Percentiles rank a stretch among this genome's conserved stretches.
phyloP scores from a whole-genome alignment of 2,113 vertebrate species.

The Accipiter virgatus region DNA sequence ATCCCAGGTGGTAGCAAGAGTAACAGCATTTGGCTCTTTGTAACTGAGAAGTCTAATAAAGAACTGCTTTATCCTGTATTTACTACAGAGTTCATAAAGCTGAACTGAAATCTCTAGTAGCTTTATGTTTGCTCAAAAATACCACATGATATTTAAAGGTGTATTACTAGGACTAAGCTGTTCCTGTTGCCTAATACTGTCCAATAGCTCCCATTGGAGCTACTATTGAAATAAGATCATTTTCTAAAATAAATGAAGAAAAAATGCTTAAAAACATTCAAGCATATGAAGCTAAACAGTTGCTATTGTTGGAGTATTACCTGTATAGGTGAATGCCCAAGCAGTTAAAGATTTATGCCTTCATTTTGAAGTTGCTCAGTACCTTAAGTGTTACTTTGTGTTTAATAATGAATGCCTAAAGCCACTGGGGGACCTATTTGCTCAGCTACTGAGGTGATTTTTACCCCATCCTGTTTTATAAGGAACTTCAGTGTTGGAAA shows the following conservation, averaged over 20 bases:
- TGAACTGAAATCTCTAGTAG: background rate
- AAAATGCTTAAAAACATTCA: background rate
- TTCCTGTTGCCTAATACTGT: background rate
- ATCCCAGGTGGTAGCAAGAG: background rate
- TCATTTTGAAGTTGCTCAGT: background rate
- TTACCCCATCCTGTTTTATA: background rate
- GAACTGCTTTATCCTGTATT: background rate
- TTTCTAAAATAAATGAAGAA: conserved; percentile 13
- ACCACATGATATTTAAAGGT: background rate
- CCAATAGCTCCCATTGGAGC: background rate
- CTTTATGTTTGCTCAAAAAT: background rate
- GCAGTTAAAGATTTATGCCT: background rate
- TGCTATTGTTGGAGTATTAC: background rate
- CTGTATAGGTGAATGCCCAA: background rate
- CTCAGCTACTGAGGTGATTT: background rate
- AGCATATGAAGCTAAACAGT: background rate
- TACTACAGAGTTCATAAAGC: background rate
- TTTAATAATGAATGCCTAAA: background rate
- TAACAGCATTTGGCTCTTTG: background rate
- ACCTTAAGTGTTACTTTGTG: background rate
- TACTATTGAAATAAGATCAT: background rate
- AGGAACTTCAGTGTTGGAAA: background rate
- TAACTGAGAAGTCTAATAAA: background rate
- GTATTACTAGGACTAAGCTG: background rate
- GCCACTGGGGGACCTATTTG: background rate